A percentile compares a stretch with the other conserved stretches of the same genome.
These are phyloP conservation scores for Burhinus bistriatus DNA, from an alignment of 2,113 vertebrate genomes.

Conservation along the genomic window DNA sequence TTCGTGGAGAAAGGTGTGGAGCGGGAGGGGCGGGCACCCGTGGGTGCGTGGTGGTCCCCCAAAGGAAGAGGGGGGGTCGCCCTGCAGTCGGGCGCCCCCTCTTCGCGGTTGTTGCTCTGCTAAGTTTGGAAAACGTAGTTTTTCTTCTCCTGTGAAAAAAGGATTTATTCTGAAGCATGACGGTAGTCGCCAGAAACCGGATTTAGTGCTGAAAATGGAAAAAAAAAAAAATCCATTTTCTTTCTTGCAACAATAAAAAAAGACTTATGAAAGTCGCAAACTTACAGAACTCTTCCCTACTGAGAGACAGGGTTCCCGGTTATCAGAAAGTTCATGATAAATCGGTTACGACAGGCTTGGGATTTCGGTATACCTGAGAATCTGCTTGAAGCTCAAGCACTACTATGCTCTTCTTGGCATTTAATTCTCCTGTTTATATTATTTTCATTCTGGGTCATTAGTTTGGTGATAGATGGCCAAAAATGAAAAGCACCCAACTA, in stretches of 20 bases:
- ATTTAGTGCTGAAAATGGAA: background rate
- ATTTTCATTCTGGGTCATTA: background rate
- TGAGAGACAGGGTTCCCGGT: too few species aligned
- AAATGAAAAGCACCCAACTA: background rate
- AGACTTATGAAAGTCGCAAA: fast-evolving
- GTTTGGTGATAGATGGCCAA: background rate
- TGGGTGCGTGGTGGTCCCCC: too few species aligned
- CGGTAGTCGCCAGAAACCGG: fast-evolving
- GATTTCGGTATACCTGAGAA: fast-evolving
- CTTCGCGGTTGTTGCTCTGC: fast-evolving
- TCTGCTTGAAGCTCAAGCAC: background rate
- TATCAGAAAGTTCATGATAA: background rate
- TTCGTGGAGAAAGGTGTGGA: background rate
- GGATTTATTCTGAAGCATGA: fast-evolving
- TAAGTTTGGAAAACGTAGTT: fast-evolving
- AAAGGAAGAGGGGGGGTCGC: fast-evolving
- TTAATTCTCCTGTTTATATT: background rate
- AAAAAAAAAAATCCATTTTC: background rate
- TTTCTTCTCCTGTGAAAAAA: fast-evolving
- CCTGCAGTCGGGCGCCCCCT: background rate
- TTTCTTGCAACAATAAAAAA: background rate
- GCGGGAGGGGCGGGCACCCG: background rate
- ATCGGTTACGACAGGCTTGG: fast-evolving
- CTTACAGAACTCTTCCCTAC: fast-evolving
- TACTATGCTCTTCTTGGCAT: fast-evolving